Conservation (phyloP, 2,797 vertebrate species). For the Ambastaia sidthimunki region DNA sequence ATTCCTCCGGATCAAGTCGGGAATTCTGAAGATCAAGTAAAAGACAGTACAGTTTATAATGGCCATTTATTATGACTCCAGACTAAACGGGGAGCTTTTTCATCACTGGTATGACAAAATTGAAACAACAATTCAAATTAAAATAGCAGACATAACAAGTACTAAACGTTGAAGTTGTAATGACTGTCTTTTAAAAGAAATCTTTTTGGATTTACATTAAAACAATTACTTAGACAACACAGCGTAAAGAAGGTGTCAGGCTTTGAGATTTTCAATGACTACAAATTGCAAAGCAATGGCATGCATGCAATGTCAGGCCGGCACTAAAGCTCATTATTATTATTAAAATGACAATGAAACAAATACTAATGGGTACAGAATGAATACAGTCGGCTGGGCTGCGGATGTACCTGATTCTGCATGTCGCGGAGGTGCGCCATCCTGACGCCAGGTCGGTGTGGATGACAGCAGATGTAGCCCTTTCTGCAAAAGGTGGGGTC, state of each 20-base stretch:
- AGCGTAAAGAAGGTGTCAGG: not conserved
- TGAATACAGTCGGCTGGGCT: constrained; percentile 14
- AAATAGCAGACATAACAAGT: not conserved
- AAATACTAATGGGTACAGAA: not conserved
- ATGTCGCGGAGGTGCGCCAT: constrained; percentile 83
- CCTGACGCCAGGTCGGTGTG: constrained; percentile 62
- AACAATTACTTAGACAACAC: not conserved
- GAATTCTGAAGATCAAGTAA: constrained; percentile 72
- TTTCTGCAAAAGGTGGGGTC: constrained; percentile 52
- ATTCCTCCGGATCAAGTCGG: constrained; percentile 86
- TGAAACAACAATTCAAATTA: not conserved
- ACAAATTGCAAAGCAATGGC: not conserved
- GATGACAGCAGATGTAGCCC: constrained; percentile 61
- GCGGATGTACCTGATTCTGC: constrained; percentile 78
- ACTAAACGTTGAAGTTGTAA: too few relatives aligned
- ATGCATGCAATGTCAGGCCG: not conserved
- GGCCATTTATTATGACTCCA: not conserved
- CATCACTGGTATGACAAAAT: not conserved
- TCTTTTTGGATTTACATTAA: not conserved
- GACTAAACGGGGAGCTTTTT: not conserved
- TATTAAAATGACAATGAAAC: not conserved
- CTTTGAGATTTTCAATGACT: not conserved
- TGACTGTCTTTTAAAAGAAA: not conserved
- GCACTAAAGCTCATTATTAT: not conserved
- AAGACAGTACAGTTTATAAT: not conserved